phyloP scores from a whole-genome alignment of 2,797 vertebrate genomes.

The Propithecus deckenii region DNA sequence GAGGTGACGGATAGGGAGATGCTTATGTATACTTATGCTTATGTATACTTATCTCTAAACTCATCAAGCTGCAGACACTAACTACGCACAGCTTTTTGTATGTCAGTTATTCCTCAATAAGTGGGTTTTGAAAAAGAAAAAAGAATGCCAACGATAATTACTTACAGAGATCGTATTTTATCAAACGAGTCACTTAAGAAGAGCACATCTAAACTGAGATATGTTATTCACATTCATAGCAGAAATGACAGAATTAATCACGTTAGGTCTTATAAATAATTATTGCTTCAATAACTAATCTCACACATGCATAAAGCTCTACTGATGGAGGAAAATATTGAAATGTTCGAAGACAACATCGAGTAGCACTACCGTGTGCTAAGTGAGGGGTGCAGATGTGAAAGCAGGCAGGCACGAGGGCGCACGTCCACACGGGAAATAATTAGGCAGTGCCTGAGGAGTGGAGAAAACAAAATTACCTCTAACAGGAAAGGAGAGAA shows the following conservation, averaged over 20 bases:
- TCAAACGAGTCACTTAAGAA: not conserved
- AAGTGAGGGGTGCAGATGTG: not conserved
- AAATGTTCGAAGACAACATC: not conserved
- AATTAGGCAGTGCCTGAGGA: not conserved
- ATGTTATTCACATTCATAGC: not conserved
- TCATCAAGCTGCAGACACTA: not conserved
- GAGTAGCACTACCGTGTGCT: not conserved
- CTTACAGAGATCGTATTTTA: not conserved
- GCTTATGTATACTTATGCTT: not conserved
- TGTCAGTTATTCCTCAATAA: not conserved
- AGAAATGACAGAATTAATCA: slow-evolving; percentile 6
- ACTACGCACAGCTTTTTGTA: not conserved
- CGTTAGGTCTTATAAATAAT: not conserved
- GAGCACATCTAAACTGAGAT: not conserved
- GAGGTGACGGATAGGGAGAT: not conserved
- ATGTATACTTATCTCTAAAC: not conserved
- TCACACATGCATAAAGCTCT: not conserved
- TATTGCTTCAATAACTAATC: not conserved
- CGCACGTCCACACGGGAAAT: not conserved
- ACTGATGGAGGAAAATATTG: not conserved
- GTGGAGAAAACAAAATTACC: not conserved
- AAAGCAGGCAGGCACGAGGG: not conserved
- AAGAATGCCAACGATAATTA: not conserved
- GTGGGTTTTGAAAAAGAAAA: not conserved
- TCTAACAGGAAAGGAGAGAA: not conserved